A percentile compares a stretch with the other conserved stretches of the same genome.
Conservation (phyloP, 2,888 invertebrate species). For the Heliconius sara region DNA sequence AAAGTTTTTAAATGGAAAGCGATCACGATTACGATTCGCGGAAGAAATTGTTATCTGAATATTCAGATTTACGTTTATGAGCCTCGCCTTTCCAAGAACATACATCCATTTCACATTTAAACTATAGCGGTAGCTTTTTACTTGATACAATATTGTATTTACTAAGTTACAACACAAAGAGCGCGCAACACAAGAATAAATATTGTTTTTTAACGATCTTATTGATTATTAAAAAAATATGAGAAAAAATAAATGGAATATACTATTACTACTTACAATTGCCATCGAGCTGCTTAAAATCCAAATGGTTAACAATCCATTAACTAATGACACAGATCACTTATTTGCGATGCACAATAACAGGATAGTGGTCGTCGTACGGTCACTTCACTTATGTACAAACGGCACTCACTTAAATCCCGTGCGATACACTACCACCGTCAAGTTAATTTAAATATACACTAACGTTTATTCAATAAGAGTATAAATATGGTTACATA, state of each 20-base stretch:
- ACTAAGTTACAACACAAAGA: neutral
- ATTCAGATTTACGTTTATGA: neutral
- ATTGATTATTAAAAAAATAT: neutral
- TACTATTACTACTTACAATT: constrained; percentile 64
- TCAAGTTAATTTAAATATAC: constrained; percentile 45
- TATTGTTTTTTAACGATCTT: neutral
- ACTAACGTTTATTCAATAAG: constrained; percentile 44
- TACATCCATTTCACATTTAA: constrained; percentile 11
- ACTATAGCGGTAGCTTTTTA: neutral
- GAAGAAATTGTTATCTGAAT: constrained; percentile 7
- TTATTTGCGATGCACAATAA: constrained; percentile 67
- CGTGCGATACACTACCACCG: constrained; percentile 56
- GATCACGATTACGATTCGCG: constrained; percentile 2
- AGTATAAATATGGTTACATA: constrained; percentile 75
- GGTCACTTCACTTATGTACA: constrained; percentile 69
- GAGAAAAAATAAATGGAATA: neutral
- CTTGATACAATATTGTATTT: neutral
- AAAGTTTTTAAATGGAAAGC: constrained; percentile 1
- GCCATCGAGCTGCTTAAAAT: constrained; percentile 70
- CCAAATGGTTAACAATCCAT: constrained; percentile 73
- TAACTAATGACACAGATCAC: constrained; percentile 72
- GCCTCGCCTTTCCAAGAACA: constrained; percentile 8
- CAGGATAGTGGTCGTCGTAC: constrained; percentile 57
- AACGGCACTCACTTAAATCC: constrained; percentile 61
- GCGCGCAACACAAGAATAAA: neutral